Evolutionary conservation across 2,888 invertebrate species (phyloP).

Genomic region (Linnaemya tessellans): DNA sequence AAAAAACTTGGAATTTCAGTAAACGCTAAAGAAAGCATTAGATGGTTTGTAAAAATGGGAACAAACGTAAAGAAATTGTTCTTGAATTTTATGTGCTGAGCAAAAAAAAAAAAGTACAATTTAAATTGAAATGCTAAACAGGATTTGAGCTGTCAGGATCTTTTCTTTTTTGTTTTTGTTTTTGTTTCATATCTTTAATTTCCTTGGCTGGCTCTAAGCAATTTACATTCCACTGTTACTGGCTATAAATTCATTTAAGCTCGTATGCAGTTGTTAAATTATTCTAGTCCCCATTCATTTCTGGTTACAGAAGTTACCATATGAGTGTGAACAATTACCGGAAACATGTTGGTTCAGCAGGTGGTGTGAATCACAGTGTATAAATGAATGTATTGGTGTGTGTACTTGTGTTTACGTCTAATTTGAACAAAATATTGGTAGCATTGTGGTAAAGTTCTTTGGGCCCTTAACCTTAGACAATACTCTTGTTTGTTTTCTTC

Average conservation of each 20-base stretch:
- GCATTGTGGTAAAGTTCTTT: constrained; percentile 44
- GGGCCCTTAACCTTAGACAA: constrained; percentile 53
- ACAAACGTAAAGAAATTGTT: not conserved
- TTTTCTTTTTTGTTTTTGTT: no score
- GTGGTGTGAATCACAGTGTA: not conserved
- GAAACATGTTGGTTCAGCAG: constrained; percentile 59
- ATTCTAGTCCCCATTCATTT: constrained; percentile 7
- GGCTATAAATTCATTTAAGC: not conserved
- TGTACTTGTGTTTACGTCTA: not conserved
- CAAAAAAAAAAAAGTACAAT: not conserved
- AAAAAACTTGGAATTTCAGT: not conserved
- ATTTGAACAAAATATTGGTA: constrained; percentile 41
- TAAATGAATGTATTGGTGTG: not conserved
- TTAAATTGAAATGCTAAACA: not conserved
- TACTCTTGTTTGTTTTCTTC: not conserved
- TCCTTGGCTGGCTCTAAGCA: not conserved
- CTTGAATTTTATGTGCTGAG: not conserved
- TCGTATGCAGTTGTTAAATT: not conserved
- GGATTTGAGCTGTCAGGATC: not conserved
- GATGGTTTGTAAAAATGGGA: not conserved
- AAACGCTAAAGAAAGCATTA: not conserved
- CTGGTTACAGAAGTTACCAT: constrained; percentile 17
- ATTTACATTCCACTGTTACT: constrained; percentile 11
- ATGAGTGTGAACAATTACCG: constrained; percentile 70
- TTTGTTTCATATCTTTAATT: not conserved